Evolutionary conservation across 2,113 vertebrate species (phyloP).

Genomic region (Corythaeola cristata): DNA sequence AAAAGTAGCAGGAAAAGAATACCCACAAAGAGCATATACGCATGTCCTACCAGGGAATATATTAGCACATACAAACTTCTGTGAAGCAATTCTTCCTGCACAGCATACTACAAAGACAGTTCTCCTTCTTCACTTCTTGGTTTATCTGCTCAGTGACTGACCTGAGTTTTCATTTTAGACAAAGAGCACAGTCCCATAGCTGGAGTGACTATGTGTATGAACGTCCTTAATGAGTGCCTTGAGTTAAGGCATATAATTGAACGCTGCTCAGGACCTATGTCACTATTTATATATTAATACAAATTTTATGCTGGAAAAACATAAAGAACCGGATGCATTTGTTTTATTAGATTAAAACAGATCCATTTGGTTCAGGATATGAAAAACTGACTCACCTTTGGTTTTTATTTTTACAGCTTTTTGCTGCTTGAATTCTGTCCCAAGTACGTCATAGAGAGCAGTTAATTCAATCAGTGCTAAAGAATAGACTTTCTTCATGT

Average conservation of each 20-base stretch:
- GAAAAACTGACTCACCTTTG: constrained; percentile 80
- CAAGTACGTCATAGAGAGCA: constrained; percentile 88
- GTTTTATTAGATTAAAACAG: not conserved
- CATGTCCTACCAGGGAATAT: not conserved
- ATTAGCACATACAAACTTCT: not conserved
- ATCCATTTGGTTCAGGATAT: not conserved
- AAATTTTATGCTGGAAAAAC: not conserved
- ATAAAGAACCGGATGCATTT: not conserved
- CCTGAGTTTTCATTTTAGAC: not conserved
- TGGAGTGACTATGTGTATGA: not conserved
- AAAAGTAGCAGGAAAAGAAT: not conserved
- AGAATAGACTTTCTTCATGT: constrained; percentile 92
- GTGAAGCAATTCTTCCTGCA: not conserved
- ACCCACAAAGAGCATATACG: not conserved
- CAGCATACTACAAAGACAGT: not conserved
- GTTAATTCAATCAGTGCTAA: constrained; percentile 92
- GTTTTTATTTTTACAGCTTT: constrained; percentile 90
- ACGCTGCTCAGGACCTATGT: not conserved
- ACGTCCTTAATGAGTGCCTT: not conserved
- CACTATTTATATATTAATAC: not conserved
- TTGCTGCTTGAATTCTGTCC: constrained; percentile 88
- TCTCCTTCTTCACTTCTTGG: not conserved
- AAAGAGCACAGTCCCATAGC: not conserved
- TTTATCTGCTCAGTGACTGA: not conserved
- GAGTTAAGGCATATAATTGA: not conserved